A percentile compares a stretch with the other conserved stretches of the same genome.
phyloP scores from a whole-genome alignment of 2,888 invertebrate genomes.

The Cerastis rubricosa region DNA sequence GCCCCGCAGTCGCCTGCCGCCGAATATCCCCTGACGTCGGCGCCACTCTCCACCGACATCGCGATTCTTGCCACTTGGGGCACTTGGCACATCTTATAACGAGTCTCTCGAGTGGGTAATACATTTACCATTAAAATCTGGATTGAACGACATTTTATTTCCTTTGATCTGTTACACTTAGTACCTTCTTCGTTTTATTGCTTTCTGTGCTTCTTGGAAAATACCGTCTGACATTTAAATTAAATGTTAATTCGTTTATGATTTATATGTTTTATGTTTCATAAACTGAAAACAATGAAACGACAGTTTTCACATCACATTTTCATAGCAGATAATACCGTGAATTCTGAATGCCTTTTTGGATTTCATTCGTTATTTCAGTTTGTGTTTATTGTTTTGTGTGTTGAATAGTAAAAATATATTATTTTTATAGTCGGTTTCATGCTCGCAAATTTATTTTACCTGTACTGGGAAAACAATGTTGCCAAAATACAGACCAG shows the following conservation, averaged over 20 bases:
- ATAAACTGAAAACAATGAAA: slow-evolving; percentile 54
- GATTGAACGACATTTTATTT: slow-evolving; percentile 71
- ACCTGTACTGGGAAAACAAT: slow-evolving; percentile 5
- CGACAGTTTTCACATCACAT: slow-evolving; percentile 41
- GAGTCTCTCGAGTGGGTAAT: slow-evolving; percentile 77
- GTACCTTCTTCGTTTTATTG: slow-evolving; percentile 64
- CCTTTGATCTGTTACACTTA: slow-evolving; percentile 71
- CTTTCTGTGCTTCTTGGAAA: slow-evolving; percentile 60
- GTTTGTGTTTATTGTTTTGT: slow-evolving; percentile 40
- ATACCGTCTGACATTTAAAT: slow-evolving; percentile 53
- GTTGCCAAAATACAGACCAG: slow-evolving; percentile 22
- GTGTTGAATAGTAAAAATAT: slow-evolving; percentile 30
- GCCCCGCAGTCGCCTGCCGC: slow-evolving; percentile 68
- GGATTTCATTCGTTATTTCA: slow-evolving; percentile 40
- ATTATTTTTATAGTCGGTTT: slow-evolving; percentile 39
- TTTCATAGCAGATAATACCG: slow-evolving; percentile 34
- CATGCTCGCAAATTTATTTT: slow-evolving; percentile 18
- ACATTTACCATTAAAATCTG: slow-evolving; percentile 78
- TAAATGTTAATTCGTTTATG: slow-evolving; percentile 55
- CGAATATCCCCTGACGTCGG: slow-evolving; percentile 72
- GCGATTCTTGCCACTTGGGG: slow-evolving; percentile 79
- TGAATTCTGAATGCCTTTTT: slow-evolving; percentile 45
- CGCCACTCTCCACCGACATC: slow-evolving; percentile 72
- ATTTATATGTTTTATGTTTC: slow-evolving; percentile 35
- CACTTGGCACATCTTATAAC: slow-evolving; percentile 82